Conservation (phyloP, 1,140 invertebrate species). For the Theocolax elegans region DNA sequence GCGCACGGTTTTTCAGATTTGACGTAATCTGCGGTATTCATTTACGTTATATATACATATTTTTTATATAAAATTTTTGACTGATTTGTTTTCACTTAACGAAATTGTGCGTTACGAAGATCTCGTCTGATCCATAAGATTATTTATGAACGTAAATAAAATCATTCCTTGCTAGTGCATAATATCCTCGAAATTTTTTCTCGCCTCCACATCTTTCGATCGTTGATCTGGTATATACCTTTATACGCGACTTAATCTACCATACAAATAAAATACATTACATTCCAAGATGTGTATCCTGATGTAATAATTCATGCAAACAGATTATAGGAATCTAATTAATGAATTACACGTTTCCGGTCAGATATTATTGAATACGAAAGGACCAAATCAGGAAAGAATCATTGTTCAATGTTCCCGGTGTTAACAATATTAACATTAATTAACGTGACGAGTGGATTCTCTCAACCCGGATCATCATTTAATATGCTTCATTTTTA, state of each 20-base stretch:
- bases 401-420: too few species aligned
- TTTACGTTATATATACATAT: slow-evolving; percentile 2
- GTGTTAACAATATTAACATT: background rate
- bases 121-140: slow-evolving; percentile 20
- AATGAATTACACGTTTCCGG: background rate
- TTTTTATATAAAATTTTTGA: background rate
- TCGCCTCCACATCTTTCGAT: too few species aligned
- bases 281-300: background rate
- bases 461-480: background rate
- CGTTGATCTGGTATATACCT: background rate
- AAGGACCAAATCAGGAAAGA: too few species aligned
- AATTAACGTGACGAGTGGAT: background rate
- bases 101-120: slow-evolving; percentile 19
- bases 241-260: slow-evolving; percentile 30
- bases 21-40: background rate
- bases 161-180: slow-evolving; percentile 5
- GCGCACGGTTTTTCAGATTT: background rate
- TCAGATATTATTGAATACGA: too few species aligned
- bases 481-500: background rate
- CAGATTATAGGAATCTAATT: background rate
- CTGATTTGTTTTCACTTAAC: slow-evolving; percentile 24
- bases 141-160: slow-evolving; percentile 31
- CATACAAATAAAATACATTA: background rate
- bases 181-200: slow-evolving; percentile 7
- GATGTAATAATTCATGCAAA: background rate